Percentiles rank a stretch among this genome's conserved stretches.
Conservation (phyloP, 2,113 vertebrate genomes). For the Sphyrna mokarran region DNA sequence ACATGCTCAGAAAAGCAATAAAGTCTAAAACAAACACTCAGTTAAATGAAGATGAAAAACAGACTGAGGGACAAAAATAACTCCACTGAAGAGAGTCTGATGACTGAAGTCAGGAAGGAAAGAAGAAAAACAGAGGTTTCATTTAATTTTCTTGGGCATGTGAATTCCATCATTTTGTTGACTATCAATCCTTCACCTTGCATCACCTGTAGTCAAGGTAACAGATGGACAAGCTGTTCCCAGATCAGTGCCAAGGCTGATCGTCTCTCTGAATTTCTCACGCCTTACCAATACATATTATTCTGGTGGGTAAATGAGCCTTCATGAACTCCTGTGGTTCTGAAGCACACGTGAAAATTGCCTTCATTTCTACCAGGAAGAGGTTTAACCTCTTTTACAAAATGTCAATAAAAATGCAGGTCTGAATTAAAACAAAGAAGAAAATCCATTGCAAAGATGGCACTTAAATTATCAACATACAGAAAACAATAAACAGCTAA, state of each 20-base stretch:
- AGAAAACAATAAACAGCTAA: not conserved
- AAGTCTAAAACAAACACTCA: not conserved
- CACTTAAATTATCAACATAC: not conserved
- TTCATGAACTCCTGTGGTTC: not conserved
- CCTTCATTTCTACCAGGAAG: not conserved
- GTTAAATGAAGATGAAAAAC: not conserved
- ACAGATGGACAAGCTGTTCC: not conserved
- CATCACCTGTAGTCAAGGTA: not conserved
- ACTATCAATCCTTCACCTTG: not conserved
- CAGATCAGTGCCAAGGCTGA: not conserved
- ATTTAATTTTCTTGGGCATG: not conserved
- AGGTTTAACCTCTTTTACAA: not conserved
- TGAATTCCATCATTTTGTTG: not conserved
- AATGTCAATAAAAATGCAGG: not conserved
- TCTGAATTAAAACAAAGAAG: not conserved
- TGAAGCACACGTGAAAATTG: not conserved
- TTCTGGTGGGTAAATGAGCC: not conserved
- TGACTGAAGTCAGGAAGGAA: not conserved
- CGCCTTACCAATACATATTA: not conserved
- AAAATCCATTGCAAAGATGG: not conserved
- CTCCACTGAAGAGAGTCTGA: not conserved
- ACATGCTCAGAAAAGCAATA: not conserved
- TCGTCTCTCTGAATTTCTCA: not conserved
- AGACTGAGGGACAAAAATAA: not conserved
- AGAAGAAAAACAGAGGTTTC: not conserved